Conservation (phyloP, 2,888 invertebrate genomes). For the Resseliella maxima region DNA sequence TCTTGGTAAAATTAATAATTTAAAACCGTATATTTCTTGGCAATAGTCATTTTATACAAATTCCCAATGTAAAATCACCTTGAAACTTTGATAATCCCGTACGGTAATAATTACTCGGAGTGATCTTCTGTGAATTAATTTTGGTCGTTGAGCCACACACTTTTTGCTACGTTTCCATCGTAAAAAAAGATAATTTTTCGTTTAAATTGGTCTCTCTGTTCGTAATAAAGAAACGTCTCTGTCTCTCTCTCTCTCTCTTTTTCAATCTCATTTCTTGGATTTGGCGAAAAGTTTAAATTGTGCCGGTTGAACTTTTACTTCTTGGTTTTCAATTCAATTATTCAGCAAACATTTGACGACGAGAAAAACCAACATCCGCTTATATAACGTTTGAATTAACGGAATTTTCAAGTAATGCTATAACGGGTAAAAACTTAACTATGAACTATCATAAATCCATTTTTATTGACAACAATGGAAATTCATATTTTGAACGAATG, state of each 20-base stretch:
- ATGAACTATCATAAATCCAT: not conserved
- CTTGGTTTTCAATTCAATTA: not conserved
- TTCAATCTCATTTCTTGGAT: not conserved
- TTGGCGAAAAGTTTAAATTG: not conserved
- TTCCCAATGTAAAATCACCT: not conserved
- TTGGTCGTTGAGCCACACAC: not conserved
- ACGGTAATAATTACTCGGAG: not conserved
- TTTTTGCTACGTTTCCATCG: not conserved
- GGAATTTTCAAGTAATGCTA: not conserved
- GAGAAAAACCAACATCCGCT: not conserved
- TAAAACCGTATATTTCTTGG: not conserved
- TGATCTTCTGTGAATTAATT: slow-evolving; percentile 27
- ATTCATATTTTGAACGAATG: not conserved
- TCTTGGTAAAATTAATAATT: not conserved
- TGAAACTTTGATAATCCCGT: slow-evolving; percentile 22
- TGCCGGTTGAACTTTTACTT: slow-evolving; percentile 11
- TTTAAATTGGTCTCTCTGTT: not conserved
- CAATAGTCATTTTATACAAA: not conserved
- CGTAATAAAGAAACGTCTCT: not conserved
- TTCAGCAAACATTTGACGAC: not conserved
- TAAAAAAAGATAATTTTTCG: not conserved
- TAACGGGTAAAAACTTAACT: not conserved
- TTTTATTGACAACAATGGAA: slow-evolving; percentile 12
- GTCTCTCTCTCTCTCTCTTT: not conserved
- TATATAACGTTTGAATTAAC: slow-evolving; percentile 26